These are phyloP conservation scores for Taxidea taxus DNA, from an alignment of 2,113 vertebrate species.

Conservation along the genomic window DNA sequence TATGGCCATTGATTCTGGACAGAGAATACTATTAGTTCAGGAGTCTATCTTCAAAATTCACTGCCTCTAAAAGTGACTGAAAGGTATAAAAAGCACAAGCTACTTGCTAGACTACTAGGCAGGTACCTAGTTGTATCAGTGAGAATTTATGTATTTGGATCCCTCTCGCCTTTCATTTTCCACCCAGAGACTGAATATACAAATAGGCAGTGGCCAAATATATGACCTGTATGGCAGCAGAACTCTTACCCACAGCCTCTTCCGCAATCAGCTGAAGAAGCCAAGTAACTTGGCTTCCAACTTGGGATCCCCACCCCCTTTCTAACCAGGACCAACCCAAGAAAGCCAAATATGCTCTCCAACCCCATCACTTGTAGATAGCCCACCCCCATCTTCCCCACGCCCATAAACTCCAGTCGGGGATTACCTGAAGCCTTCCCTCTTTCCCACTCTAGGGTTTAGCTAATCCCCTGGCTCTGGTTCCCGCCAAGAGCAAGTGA, in stretches of 20 bases:
- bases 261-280: background rate
- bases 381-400: background rate
- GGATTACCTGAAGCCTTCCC: background rate
- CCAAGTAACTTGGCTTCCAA: background rate
- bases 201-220: background rate
- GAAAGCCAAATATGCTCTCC: background rate
- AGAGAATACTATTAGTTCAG: background rate
- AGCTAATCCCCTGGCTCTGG: background rate
- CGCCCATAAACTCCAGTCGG: too few species aligned
- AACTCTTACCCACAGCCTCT: background rate
- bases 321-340: background rate
- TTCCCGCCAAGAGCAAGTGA: background rate
- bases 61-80: background rate
- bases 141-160: background rate
- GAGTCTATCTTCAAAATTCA: background rate
- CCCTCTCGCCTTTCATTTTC: background rate
- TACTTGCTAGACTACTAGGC: background rate
- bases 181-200: background rate
- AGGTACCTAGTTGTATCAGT: background rate
- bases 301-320: background rate
- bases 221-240: background rate
- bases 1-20: background rate
- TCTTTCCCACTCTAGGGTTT: background rate
- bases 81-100: background rate
- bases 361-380: background rate